Evolutionary conservation across 37 sponge, comb jelly and placozoan genomes (phyloP).

Genomic region (Hormiphora californensis): DNA sequence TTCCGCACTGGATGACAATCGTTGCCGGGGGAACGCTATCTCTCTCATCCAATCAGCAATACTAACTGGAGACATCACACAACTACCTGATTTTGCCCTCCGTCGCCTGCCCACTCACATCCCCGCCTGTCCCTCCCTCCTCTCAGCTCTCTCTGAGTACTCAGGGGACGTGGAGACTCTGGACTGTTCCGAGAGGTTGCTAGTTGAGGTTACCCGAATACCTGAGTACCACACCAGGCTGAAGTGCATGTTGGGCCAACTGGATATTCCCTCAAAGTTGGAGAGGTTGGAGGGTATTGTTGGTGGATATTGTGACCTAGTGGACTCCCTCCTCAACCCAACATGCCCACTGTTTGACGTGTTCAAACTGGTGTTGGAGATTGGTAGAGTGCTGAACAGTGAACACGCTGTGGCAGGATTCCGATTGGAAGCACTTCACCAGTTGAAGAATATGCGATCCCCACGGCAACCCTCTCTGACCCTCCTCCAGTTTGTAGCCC

Average conservation of each 20-base stretch:
- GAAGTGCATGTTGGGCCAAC: constrained; percentile 1
- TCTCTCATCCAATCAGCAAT: not conserved
- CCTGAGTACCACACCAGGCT: constrained; percentile 39
- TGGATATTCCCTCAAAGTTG: constrained; percentile 1
- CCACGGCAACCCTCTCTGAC: constrained; percentile 37
- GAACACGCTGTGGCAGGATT: not conserved
- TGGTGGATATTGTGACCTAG: not conserved
- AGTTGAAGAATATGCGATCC: constrained; percentile 22
- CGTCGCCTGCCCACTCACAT: not conserved
- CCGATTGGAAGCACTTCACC: constrained; percentile 14
- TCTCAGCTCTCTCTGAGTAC: constrained; percentile 12
- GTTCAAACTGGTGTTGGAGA: constrained; percentile 33
- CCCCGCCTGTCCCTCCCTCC: not conserved
- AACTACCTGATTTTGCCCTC: not conserved
- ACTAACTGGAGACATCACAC: not conserved
- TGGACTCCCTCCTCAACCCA: not conserved
- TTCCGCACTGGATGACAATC: not conserved
- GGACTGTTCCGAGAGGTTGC: not conserved
- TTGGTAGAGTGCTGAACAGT: constrained; percentile 1
- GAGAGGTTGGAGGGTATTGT: not conserved
- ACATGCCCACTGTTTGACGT: constrained; percentile 26
- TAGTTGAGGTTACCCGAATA: not conserved
- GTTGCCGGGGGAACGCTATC: not conserved
- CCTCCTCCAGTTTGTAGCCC: constrained; percentile 34
- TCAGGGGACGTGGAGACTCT: not conserved